Conservation (phyloP, 2,888 invertebrate species). For the Drepana falcataria region DNA sequence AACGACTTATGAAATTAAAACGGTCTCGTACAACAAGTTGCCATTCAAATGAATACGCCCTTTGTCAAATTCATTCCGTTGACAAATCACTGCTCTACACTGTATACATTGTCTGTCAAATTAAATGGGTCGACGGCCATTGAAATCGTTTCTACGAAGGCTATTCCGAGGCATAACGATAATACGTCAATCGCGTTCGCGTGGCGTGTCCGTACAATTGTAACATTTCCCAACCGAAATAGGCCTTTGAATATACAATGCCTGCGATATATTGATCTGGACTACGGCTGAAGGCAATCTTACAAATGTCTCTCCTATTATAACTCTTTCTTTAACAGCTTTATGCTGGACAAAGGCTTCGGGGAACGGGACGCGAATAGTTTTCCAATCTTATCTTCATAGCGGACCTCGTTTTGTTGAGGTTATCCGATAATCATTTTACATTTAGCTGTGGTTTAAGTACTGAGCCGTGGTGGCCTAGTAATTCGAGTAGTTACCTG, state of each 20-base stretch:
- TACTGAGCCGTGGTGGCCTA: too few species aligned
- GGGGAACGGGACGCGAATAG: constrained; percentile 25
- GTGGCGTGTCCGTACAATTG: constrained; percentile 52
- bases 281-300: constrained; percentile 45
- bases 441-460: too few species aligned
- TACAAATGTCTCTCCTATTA: constrained; percentile 48
- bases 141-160: constrained; percentile 65
- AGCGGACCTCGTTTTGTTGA: constrained; percentile 9
- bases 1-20: constrained; percentile 79
- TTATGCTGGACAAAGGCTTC: constrained; percentile 38
- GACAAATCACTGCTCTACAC: constrained; percentile 73
- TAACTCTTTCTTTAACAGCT: constrained; percentile 43
- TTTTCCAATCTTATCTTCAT: constrained; percentile 22
- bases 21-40: constrained; percentile 73
- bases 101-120: constrained; percentile 67
- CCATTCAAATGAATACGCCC: constrained; percentile 73
- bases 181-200: constrained; percentile 62
- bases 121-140: constrained; percentile 65
- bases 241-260: constrained; percentile 66
- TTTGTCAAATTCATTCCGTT: constrained; percentile 75
- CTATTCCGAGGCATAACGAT: constrained; percentile 64
- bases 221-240: constrained; percentile 46
- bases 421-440: too few species aligned
- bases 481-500: too few species aligned
- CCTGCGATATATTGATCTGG: constrained; percentile 48